Percentiles rank a stretch among this genome's conserved stretches.
Conservation (phyloP, 2,888 invertebrate genomes). For the Antitype chi region DNA sequence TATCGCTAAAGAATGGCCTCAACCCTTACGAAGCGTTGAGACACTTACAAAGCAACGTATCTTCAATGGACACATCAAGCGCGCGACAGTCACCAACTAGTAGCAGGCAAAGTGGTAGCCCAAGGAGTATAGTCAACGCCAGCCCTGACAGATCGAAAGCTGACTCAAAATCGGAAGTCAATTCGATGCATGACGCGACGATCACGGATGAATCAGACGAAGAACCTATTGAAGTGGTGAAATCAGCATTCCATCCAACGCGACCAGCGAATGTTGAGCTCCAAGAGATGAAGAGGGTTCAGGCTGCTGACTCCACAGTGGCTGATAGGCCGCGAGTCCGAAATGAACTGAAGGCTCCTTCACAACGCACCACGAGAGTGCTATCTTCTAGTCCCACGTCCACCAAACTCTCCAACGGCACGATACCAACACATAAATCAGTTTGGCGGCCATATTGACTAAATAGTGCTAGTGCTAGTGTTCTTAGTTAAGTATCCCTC, state of each 20-base stretch:
- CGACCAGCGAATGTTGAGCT: constrained; percentile 90
- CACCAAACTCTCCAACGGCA: constrained; percentile 90
- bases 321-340: constrained; percentile 85
- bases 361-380: constrained; percentile 87
- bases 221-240: constrained; percentile 94
- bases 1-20: constrained; percentile 89
- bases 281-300: constrained; percentile 89
- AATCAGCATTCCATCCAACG: constrained; percentile 94
- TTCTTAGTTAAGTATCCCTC: constrained; percentile 74
- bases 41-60: constrained; percentile 86
- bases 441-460: constrained; percentile 94
- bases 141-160: constrained; percentile 89
- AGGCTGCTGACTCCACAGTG: constrained; percentile 91
- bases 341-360: constrained; percentile 92
- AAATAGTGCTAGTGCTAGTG: constrained; percentile 72
- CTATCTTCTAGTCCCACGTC: constrained; percentile 88
- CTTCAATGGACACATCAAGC: constrained; percentile 87
- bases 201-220: constrained; percentile 92
- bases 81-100: constrained; percentile 90
- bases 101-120: constrained; percentile 90
- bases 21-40: constrained; percentile 91
- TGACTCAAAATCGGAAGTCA: constrained; percentile 91
- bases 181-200: constrained; percentile 92
- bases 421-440: constrained; percentile 91
- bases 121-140: constrained; percentile 83